These are phyloP conservation scores for Drosophila kohkoa DNA, from an alignment of 1,140 invertebrate species.

Conservation along the genomic window DNA sequence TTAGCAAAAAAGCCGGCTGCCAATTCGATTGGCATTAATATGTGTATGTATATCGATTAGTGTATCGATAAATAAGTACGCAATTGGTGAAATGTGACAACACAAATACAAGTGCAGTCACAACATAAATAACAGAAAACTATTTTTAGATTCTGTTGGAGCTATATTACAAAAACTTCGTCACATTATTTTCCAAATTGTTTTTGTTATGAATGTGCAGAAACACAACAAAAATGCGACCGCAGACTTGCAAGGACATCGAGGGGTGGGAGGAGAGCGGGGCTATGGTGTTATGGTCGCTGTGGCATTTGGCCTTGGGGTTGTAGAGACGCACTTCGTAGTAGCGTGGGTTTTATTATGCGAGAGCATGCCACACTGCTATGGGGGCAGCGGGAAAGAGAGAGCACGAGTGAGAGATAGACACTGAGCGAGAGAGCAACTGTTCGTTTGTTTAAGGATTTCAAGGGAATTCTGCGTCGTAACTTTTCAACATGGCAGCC, in stretches of 20 bases:
- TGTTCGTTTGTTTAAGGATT: constrained; percentile 53
- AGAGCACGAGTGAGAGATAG: background rate
- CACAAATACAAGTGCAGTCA: background rate
- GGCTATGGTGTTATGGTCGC: background rate
- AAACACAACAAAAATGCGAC: constrained; percentile 76
- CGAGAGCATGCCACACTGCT: constrained; percentile 28
- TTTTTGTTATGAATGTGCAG: constrained; percentile 77
- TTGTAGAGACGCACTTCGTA: constrained; percentile 2
- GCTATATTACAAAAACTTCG: constrained; percentile 7
- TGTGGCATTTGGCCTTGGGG: constrained; percentile 15
- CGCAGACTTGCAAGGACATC: constrained; percentile 43
- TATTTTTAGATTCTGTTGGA: background rate
- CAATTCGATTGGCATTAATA: background rate
- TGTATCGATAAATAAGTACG: background rate
- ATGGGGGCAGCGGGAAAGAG: constrained; percentile 1
- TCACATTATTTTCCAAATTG: constrained; percentile 18
- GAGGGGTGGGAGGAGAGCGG: constrained; percentile 42
- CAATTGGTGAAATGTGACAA: background rate
- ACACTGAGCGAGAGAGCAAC: background rate
- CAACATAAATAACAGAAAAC: constrained; percentile 4
- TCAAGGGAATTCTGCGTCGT: constrained; percentile 66
- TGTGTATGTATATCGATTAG: too few relatives aligned
- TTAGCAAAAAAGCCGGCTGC: constrained; percentile 32
- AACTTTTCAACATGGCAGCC: constrained; percentile 66
- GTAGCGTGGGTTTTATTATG: constrained; percentile 39